phyloP scores from a whole-genome alignment of 2,797 vertebrate species.

The Poecilia picta region DNA sequence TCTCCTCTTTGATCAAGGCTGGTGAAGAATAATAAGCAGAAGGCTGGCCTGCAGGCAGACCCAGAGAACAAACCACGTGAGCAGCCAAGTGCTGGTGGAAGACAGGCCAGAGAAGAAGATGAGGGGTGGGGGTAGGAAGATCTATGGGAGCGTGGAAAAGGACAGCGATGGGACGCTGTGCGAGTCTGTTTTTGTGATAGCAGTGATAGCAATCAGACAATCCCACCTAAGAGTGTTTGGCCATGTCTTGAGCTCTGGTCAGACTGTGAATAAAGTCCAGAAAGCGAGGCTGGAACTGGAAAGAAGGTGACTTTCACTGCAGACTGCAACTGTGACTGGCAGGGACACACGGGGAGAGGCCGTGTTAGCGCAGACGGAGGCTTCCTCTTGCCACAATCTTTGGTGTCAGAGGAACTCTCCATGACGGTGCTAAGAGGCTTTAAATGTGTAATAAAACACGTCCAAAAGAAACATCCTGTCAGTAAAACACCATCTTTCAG shows the following conservation, averaged over 20 bases:
- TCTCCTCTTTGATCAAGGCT: constrained; percentile 79
- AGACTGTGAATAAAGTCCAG: constrained; percentile 37
- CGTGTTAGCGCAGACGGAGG: constrained; percentile 32
- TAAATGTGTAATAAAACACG: constrained; percentile 37
- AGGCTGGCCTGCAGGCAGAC: constrained; percentile 68
- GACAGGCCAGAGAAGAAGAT: constrained; percentile 29
- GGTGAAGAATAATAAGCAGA: constrained; percentile 80
- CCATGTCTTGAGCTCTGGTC: constrained; percentile 38
- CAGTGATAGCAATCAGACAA: constrained; percentile 62
- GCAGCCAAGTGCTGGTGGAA: constrained; percentile 62
- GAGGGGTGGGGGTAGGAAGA: constrained; percentile 7
- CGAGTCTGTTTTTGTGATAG: constrained; percentile 24
- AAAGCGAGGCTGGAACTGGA: constrained; percentile 39
- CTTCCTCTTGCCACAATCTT: constrained; percentile 18
- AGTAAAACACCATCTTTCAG: constrained; percentile 48
- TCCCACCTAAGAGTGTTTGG: constrained; percentile 59
- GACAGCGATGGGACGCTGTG: constrained; percentile 20
- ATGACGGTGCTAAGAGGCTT: constrained; percentile 38
- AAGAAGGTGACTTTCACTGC: constrained; percentile 44
- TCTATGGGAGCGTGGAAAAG: constrained; percentile 13
- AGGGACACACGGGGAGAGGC: constrained; percentile 7
- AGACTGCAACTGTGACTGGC: constrained; percentile 24
- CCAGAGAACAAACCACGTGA: constrained; percentile 69
- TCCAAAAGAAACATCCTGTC: constrained; percentile 43
- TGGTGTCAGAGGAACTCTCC: constrained; percentile 35